Percentiles rank a stretch among this genome's conserved stretches.
Conservation (phyloP, 1,140 invertebrate genomes). For the Homalodisca vitripennis region DNA sequence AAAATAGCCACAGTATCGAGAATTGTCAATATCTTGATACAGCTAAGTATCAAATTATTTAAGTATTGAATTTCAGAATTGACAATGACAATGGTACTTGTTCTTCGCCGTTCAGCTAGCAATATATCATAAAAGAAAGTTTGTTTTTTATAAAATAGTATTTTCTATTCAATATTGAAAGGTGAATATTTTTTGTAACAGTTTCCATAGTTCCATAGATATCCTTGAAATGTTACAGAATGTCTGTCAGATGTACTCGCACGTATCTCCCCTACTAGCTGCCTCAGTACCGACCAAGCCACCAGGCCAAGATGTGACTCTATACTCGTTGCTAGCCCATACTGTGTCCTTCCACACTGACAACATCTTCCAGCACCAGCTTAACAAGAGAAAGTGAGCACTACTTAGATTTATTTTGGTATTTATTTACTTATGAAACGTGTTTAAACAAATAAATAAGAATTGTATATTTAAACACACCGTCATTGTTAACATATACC, state of each 20-base stretch:
- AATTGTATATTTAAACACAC: no score
- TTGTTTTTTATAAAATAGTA: no score
- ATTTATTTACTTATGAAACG: no score
- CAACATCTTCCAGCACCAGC: constrained; percentile 19
- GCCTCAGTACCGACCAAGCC: not conserved
- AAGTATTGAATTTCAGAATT: not conserved
- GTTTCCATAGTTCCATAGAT: no score
- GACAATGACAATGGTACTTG: not conserved
- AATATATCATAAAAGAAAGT: no score
- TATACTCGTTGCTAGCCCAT: constrained; percentile 5
- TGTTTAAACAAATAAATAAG: no score
- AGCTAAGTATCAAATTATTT: not conserved
- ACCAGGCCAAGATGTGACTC: not conserved
- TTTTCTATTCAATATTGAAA: no score
- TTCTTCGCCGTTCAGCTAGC: not conserved
- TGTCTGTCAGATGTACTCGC: not conserved
- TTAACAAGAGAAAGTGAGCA: not conserved
- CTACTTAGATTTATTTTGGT: no score
- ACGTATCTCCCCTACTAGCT: not conserved
- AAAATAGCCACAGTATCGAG: no score
- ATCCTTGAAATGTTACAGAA: not conserved
- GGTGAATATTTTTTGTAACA: no score
- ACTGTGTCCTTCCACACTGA: constrained; percentile 13
- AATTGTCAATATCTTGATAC: not conserved
- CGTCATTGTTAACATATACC: no score